Evolutionary conservation across 1,140 invertebrate genomes (phyloP).

Genomic region (Cotesia glomerata): DNA sequence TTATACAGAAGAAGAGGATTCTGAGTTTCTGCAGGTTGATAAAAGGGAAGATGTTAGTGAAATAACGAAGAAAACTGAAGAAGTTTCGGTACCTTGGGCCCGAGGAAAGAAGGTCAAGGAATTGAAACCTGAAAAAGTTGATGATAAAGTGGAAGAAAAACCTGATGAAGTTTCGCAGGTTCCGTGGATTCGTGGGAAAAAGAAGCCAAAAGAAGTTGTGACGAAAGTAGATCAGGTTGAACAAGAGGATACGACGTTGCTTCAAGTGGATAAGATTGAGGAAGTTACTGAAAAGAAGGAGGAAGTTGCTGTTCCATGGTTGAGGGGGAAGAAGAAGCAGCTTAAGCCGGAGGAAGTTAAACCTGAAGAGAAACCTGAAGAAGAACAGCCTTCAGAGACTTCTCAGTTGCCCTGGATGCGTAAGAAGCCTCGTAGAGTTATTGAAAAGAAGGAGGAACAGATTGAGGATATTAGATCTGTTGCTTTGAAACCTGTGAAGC

Average conservation of each 20-base stretch:
- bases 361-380: slow-evolving; percentile 38
- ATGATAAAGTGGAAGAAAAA: slow-evolving; percentile 36
- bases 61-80: slow-evolving; percentile 42
- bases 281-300: slow-evolving; percentile 54
- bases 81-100: slow-evolving; percentile 37
- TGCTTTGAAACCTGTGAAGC: slow-evolving; percentile 28
- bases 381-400: slow-evolving; percentile 30
- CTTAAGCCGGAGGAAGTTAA: slow-evolving; percentile 20
- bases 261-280: not conserved
- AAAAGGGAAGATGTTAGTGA: slow-evolving; percentile 28
- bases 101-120: slow-evolving; percentile 39
- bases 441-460: slow-evolving; percentile 55
- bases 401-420: slow-evolving; percentile 58
- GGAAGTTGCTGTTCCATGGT: slow-evolving; percentile 49
- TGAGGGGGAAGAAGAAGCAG: slow-evolving; percentile 51
- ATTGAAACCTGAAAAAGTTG: slow-evolving; percentile 27
- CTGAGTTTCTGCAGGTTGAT: slow-evolving; percentile 42
- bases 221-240: slow-evolving; percentile 18
- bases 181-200: slow-evolving; percentile 49
- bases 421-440: slow-evolving; percentile 42
- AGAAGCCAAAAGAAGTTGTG: slow-evolving; percentile 29
- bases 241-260: slow-evolving; percentile 23
- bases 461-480: slow-evolving; percentile 53
- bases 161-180: slow-evolving; percentile 34
- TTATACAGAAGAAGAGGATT: slow-evolving; percentile 52